Percentiles rank a stretch among this genome's conserved stretches.
Evolutionary conservation across 2,797 vertebrate species (phyloP).

Genomic region (Ctenosaura bakeri): DNA sequence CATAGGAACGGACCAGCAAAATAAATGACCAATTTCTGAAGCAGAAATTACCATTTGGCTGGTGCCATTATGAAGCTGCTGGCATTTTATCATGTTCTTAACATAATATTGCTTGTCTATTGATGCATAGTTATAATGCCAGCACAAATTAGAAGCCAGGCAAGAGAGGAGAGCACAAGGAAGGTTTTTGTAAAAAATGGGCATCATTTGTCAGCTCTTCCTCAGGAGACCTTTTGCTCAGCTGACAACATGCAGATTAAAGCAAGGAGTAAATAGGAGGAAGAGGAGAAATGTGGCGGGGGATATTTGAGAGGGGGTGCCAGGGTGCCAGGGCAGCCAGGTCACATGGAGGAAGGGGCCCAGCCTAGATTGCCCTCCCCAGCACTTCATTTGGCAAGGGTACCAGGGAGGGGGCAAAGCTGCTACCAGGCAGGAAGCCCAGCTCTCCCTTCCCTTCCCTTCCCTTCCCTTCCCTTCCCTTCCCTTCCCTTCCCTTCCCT

Average conservation of each 20-base stretch:
- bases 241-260: slow-evolving; percentile 85
- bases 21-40: slow-evolving; percentile 89
- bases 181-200: slow-evolving; percentile 79
- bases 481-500: too few relatives aligned
- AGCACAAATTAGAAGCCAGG: slow-evolving; percentile 82
- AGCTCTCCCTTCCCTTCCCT: neutral
- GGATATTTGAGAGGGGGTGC: slow-evolving; percentile 50
- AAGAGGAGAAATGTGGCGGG: neutral
- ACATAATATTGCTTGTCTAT: slow-evolving; percentile 87
- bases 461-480: too few relatives aligned
- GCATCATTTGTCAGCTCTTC: slow-evolving; percentile 82
- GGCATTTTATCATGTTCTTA: slow-evolving; percentile 87
- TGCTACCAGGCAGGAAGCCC: neutral
- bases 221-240: slow-evolving; percentile 80
- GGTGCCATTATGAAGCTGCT: slow-evolving; percentile 83
- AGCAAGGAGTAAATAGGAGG: slow-evolving; percentile 80
- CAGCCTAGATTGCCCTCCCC: neutral
- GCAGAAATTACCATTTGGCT: slow-evolving; percentile 87
- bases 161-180: slow-evolving; percentile 77
- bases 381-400: neutral
- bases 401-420: too few relatives aligned
- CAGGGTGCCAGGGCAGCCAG: slow-evolving; percentile 41
- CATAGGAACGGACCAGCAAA: slow-evolving; percentile 86
- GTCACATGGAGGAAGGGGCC: neutral
- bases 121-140: slow-evolving; percentile 83